Evolutionary conservation across 2,888 invertebrate genomes (phyloP), one percentile per base, ranked within the genome.

Genomic region (Andrena hattorfiana): DNA sequence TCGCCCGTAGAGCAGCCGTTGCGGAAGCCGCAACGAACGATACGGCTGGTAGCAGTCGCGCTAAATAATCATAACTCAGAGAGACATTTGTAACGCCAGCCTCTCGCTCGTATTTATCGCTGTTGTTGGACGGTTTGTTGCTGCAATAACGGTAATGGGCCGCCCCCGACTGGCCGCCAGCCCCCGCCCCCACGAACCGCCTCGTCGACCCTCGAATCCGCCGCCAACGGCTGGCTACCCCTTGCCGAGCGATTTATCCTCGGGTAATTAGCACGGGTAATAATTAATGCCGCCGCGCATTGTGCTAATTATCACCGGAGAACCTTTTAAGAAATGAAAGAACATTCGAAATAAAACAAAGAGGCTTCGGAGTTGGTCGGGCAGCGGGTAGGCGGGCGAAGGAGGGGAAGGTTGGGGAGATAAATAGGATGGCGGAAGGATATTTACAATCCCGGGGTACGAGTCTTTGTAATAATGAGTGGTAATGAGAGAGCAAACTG

Each of bases 251-350:
- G 94, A 94, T 94, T 94, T 94, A 94, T 94, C 94, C 93, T 92
- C 90, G 92, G 92, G 92, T 94, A 94, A 94, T 94, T 94, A 94
- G 93, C 91, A 90, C 91, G 90, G 90, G 91, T 92, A 94, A 94
- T 94, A 94, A 94, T 94, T 94, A 94, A 94, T 94, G 94, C 91
- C 86, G 90, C 91, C 88, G 93, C 93, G 93, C 93, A 94, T 94
- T 93, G 94, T 92, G 90, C 94, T 94, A 94, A 94, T 94, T 94
- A 94, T 94, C 92, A 92, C 89, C 85, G 92, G 91, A 92, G 92
- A 93, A 93, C 93, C 93, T 94, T 94, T 94, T 94, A 94, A 94
- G 94, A 93, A 94, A 94, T 94, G 94, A 94, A 94, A 93, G 93
- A 93, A 93, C 93, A 93, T 93, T 92, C 91, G 92, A 92, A 93